A percentile compares a stretch with the other conserved stretches of the same genome.
phyloP scores from a whole-genome alignment of 2,113 vertebrate species.

The Lipophrys pholis region DNA sequence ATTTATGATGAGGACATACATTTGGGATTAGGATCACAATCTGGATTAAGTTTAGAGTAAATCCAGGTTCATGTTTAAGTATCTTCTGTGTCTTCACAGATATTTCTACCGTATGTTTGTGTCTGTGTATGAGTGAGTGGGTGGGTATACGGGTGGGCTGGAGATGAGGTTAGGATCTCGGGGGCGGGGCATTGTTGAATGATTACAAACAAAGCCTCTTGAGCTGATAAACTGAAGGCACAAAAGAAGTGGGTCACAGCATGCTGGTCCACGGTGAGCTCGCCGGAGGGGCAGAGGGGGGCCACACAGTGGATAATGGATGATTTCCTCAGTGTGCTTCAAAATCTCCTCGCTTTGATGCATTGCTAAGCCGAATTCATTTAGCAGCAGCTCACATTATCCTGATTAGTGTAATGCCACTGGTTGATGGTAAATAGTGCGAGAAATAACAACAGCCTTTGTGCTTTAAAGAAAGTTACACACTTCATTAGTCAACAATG shows the following conservation, averaged over 20 bases:
- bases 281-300: conserved; percentile 22
- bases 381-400: conserved; percentile 25
- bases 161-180: conserved; percentile 30
- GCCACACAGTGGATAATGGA: conserved; percentile 26
- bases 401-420: conserved; percentile 41
- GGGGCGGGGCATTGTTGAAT: conserved; percentile 35
- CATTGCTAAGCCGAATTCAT: conserved; percentile 37
- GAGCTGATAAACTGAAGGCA: conserved; percentile 66
- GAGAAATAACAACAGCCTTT: conserved; percentile 16
- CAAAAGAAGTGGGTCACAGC: conserved; percentile 79
- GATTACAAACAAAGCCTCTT: conserved; percentile 75
- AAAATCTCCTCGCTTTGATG: conserved; percentile 38
- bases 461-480: not conserved
- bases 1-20: conserved; percentile 9
- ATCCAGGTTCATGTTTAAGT: conserved; percentile 10
- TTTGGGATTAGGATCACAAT: not conserved
- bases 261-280: conserved; percentile 27
- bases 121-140: not conserved
- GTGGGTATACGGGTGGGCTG: conserved; percentile 5
- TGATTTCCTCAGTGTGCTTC: conserved; percentile 52
- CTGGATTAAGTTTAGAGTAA: conserved; percentile 2
- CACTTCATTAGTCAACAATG: not conserved
- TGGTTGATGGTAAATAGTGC: conserved; percentile 2
- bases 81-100: not conserved
- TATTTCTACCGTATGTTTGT: not conserved